Conservation (phyloP, 2,113 vertebrate species). For the Caloenas nicobarica region DNA sequence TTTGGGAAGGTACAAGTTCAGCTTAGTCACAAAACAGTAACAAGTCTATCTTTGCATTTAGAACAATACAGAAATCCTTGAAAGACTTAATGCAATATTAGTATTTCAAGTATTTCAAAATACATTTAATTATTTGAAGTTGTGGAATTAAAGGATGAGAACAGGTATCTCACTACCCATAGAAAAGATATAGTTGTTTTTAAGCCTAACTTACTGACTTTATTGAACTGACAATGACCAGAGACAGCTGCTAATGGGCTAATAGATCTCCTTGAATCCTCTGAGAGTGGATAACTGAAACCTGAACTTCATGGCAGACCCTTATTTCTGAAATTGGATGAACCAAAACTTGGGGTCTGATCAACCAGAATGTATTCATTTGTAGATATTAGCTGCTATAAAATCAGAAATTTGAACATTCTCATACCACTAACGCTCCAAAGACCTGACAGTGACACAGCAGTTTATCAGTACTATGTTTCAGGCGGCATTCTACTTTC, state of each 20-base stretch:
- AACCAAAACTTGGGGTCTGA: background rate
- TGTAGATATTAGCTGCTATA: background rate
- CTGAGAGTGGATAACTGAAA: background rate
- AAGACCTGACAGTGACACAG: background rate
- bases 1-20: background rate
- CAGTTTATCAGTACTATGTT: background rate
- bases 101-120: background rate
- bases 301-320: background rate
- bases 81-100: background rate
- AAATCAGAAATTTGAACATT: background rate
- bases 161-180: background rate
- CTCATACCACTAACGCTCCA: background rate
- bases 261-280: background rate
- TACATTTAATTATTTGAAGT: background rate
- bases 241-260: background rate
- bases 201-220: background rate
- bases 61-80: background rate
- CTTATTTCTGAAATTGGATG: background rate
- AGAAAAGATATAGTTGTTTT: background rate
- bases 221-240: background rate
- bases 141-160: background rate
- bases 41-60: background rate
- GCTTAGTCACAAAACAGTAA: background rate
- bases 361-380: background rate
- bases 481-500: background rate